phyloP scores from a whole-genome alignment of 2,888 invertebrate species.

The Crocallis elinguaria region DNA sequence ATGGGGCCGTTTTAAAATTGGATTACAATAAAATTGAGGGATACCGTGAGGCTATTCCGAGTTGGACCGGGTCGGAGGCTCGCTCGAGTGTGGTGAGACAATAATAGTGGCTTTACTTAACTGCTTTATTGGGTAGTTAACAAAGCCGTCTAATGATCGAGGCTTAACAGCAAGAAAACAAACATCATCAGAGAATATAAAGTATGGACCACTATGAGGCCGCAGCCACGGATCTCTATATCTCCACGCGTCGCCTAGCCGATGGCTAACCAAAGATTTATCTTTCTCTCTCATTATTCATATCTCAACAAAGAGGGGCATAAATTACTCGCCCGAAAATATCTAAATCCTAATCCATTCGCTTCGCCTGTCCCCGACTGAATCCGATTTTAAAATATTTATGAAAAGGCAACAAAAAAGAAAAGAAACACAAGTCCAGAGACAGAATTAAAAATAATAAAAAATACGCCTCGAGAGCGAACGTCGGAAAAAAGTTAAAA shows the following conservation, averaged over 20 bases:
- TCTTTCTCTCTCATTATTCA: conserved; percentile 77
- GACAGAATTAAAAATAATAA: conserved; percentile 79
- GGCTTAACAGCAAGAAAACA: conserved; percentile 21
- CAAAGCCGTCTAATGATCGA: conserved; percentile 28
- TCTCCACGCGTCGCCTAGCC: conserved; percentile 47
- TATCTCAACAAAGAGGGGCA: conserved; percentile 81
- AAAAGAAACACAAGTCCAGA: conserved; percentile 64
- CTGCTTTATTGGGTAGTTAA: conserved; percentile 18
- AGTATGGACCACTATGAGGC: conserved; percentile 51
- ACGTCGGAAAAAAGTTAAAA: conserved; percentile 80
- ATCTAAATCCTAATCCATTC: conserved; percentile 84
- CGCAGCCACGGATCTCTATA: conserved; percentile 34
- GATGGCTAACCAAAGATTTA: conserved; percentile 61
- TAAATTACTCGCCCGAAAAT: conserved; percentile 82
- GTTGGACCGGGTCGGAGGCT: conserved; percentile 32
- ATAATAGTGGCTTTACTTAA: conserved; percentile 21
- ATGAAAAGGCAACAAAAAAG: conserved; percentile 78
- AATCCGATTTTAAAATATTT: conserved; percentile 84
- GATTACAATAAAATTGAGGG: conserved; percentile 60
- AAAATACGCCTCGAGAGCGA: conserved; percentile 74
- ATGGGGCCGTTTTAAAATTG: conserved; percentile 65
- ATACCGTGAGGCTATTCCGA: conserved; percentile 45
- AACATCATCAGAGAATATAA: conserved; percentile 38
- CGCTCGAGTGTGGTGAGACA: conserved; percentile 19
- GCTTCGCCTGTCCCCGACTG: conserved; percentile 79